phyloP scores from a whole-genome alignment of 1,140 invertebrate genomes.

The Spodoptera litura region DNA sequence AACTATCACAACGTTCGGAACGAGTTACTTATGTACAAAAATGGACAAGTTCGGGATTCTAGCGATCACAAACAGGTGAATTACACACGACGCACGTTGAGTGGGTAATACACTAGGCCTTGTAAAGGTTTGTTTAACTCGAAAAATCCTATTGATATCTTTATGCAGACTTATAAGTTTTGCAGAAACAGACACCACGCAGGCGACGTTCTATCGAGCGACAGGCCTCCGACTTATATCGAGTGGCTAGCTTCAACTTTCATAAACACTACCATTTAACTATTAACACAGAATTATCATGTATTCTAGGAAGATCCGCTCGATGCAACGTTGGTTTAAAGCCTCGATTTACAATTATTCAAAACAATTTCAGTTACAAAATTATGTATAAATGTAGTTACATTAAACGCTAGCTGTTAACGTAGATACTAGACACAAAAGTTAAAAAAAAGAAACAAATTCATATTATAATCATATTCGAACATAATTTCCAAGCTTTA shows the following conservation, averaged over 20 bases:
- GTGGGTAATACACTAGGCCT: constrained; percentile 35
- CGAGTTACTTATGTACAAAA: constrained; percentile 25
- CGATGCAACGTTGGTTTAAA: constrained; percentile 39
- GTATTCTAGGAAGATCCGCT: constrained; percentile 31
- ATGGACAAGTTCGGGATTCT: constrained; percentile 15
- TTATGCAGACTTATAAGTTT: constrained; percentile 47
- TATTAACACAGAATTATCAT: constrained; percentile 33
- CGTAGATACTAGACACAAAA: constrained; percentile 16
- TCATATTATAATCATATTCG: constrained; percentile 32
- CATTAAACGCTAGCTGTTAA: constrained; percentile 34
- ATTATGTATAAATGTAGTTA: constrained; percentile 32
- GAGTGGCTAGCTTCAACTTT: constrained; percentile 27
- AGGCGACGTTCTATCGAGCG: constrained; percentile 25
- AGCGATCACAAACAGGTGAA: constrained; percentile 30
- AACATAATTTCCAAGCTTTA: constrained; percentile 79
- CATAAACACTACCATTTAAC: constrained; percentile 34
- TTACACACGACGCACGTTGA: constrained; percentile 17
- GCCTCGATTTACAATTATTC: constrained; percentile 36
- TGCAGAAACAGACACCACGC: constrained; percentile 44
- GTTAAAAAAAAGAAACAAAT: constrained; percentile 18
- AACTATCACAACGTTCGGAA: constrained; percentile 24
- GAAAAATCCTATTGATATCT: constrained; percentile 42
- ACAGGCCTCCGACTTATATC: constrained; percentile 19
- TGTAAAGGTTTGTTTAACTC: constrained; percentile 37
- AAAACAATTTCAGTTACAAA: constrained; percentile 36